Conservation (phyloP, 1,140 invertebrate genomes). For the Aphelenchoides avenae region DNA sequence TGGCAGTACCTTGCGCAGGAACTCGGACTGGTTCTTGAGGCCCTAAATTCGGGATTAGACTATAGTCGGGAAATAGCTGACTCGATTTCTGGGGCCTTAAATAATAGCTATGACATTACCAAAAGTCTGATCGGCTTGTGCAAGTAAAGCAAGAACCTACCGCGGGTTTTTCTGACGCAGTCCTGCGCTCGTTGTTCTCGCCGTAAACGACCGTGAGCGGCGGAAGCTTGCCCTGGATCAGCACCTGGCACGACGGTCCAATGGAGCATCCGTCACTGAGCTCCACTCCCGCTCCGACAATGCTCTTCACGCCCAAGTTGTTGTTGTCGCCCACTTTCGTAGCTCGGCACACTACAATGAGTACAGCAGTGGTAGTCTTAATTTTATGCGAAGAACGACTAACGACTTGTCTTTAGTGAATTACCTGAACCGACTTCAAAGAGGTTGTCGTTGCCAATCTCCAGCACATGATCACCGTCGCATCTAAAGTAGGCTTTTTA, state of each 20-base stretch:
- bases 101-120: too few relatives aligned
- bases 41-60: slow-evolving; percentile 9
- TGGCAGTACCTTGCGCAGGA: slow-evolving; percentile 16
- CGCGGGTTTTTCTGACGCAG: background rate
- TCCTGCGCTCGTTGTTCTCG: slow-evolving; percentile 24
- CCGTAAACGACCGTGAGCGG: slow-evolving; percentile 18
- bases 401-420: background rate
- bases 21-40: slow-evolving; percentile 17
- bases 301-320: slow-evolving; percentile 25
- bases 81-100: too few relatives aligned
- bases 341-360: slow-evolving; percentile 26
- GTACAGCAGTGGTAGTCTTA: background rate
- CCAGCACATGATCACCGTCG: slow-evolving; percentile 3
- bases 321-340: slow-evolving; percentile 27
- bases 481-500: slow-evolving; percentile 5
- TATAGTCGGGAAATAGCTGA: background rate
- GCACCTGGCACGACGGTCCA: slow-evolving; percentile 27
- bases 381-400: too few relatives aligned
- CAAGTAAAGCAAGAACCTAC: too few relatives aligned
- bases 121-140: too few relatives aligned
- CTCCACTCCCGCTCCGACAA: slow-evolving; percentile 22
- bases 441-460: slow-evolving; percentile 35
- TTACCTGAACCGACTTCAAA: slow-evolving; percentile 30
- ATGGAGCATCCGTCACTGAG: slow-evolving; percentile 26
- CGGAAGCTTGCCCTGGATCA: slow-evolving; percentile 17